Evolutionary conservation across 2,888 invertebrate genomes (phyloP), one percentile per base, ranked within the genome.

Genomic region (Morpho helenor): DNA sequence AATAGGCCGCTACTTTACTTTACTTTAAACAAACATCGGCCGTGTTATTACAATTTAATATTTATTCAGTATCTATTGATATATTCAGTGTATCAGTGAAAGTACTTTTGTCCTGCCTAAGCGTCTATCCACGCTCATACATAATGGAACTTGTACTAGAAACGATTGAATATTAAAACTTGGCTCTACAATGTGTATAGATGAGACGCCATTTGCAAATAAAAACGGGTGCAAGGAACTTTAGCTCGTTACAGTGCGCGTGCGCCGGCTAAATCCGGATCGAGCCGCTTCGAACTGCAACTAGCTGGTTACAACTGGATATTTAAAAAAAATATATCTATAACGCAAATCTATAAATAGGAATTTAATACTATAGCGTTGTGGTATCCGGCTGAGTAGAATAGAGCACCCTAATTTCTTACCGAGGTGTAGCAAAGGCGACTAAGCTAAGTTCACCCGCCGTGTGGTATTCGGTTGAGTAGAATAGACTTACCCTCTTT

Each of bases 201-300:
- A 54, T 49, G 52, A 42, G 54, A 45, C 58, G 63, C 64, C 56
- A 64, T 69, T 68, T 64, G 66, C 67, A 66, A 66, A 66, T 65
- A 65, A 60, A 16, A 65, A 58, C 61, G 63, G 61, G 68, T 62
- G 63, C 68, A 68, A 70, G 60, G 66, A 68, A 64, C 70, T 60
- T 39, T 45, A 7, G 59, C 64, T 66, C 68, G 66, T 66, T 68
- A 64, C 39, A 57, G 4, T 43, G 47, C 49, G 56, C 47, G 22
- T n/a, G 59, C 52, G 56, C 64, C 52, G 60, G 63, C 43, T 53
- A 22, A 46, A 57, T 51, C 61, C 60, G 57, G 62, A 52, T 60
- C 22, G 9, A 56, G 10, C 61, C 41, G 56, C 44, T 52, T 23
- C 43, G 22, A n/a, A 31, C 59, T 40, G 59, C 62, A 46, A 56